These are phyloP conservation scores for Etia nguti DNA, from an alignment of 2,113 vertebrate genomes.

Conservation along the genomic window DNA sequence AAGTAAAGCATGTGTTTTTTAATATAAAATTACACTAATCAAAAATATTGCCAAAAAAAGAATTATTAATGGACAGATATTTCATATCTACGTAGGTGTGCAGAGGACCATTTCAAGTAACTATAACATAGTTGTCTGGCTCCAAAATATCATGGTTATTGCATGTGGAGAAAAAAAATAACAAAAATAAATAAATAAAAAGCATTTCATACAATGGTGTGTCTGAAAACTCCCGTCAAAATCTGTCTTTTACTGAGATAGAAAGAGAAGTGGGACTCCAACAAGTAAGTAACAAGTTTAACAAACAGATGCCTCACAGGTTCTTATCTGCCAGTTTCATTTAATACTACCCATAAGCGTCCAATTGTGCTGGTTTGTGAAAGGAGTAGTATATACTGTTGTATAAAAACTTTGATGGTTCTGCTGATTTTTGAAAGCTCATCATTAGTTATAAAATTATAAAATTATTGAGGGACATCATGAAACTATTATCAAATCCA, in stretches of 20 bases:
- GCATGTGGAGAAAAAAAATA: not conserved
- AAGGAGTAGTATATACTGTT: not conserved
- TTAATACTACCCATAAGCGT: not conserved
- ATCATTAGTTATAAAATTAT: not conserved
- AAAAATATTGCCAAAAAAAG: not conserved
- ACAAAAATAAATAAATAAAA: not conserved
- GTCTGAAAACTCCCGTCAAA: not conserved
- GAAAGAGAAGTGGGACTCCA: not conserved
- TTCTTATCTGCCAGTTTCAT: not conserved
- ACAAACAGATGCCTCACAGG: not conserved
- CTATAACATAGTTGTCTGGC: not conserved
- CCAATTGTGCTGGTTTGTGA: not conserved
- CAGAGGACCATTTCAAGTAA: not conserved
- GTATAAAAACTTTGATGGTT: not conserved
- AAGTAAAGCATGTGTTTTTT: accelerated
- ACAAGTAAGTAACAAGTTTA: not conserved
- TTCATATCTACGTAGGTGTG: not conserved
- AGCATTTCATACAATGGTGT: accelerated
- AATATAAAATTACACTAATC: not conserved
- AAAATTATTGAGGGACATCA: not conserved
- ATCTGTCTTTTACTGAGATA: not conserved
- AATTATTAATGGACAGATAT: not conserved
- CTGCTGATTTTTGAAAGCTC: not conserved
- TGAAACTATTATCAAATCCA: not conserved
- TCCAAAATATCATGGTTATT: not conserved